phyloP scores from a whole-genome alignment of 1,140 invertebrate genomes.

The Penaeus chinensis region DNA sequence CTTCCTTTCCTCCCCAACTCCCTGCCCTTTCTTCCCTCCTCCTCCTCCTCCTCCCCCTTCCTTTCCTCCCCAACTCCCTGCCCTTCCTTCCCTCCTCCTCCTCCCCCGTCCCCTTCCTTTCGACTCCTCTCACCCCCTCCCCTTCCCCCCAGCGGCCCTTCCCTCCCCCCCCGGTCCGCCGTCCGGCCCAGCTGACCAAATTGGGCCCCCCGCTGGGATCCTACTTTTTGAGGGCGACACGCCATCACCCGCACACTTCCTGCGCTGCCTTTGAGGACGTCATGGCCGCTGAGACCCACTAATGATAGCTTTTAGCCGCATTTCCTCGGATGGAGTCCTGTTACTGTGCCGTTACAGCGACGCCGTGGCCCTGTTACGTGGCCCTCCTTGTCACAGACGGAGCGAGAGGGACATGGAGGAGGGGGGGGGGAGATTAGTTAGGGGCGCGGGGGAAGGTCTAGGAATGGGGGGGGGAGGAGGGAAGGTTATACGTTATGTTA shows the following conservation, averaged over 20 bases:
- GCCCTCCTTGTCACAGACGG: background rate
- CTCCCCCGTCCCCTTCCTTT: background rate
- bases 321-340: constrained; percentile 10
- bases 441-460: background rate
- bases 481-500: no score
- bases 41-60: background rate
- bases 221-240: constrained; percentile 42
- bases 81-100: background rate
- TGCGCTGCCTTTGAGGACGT: constrained; percentile 41
- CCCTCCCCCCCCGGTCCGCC: constrained; percentile 3
- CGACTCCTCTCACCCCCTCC: background rate
- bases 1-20: background rate
- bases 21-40: background rate
- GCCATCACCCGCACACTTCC: constrained; percentile 47
- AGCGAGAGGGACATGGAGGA: background rate
- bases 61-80: background rate
- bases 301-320: constrained; percentile 44
- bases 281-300: constrained; percentile 15
- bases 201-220: constrained; percentile 40
- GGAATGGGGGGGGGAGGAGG: background rate
- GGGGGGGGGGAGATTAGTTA: background rate
- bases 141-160: background rate
- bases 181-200: constrained; percentile 54
- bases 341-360: background rate
- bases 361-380: no score